phyloP scores from a whole-genome alignment of 2,797 vertebrate species.

The Ambastaia sidthimunki region DNA sequence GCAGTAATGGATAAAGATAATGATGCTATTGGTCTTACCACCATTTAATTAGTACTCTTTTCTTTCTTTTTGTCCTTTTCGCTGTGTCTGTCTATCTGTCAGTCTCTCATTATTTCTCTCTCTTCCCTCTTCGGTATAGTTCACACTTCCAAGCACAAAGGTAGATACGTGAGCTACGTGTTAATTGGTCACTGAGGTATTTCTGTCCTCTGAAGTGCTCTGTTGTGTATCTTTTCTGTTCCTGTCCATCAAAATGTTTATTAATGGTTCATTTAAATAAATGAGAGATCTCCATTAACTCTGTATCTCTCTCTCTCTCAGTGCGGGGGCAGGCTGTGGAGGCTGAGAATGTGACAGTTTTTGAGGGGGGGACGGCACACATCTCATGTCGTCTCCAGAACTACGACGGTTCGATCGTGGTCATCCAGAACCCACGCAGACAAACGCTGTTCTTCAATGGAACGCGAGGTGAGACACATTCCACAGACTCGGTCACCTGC shows the following conservation, averaged over 20 bases:
- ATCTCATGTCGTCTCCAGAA: constrained; percentile 92
- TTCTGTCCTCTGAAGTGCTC: constrained; percentile 11
- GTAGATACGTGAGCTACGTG: constrained; percentile 35
- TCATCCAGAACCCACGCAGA: constrained; percentile 92
- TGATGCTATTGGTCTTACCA: constrained; percentile 42
- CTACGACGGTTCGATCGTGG: constrained; percentile 92
- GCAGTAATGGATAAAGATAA: constrained; percentile 47
- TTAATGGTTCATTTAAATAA: constrained; percentile 6
- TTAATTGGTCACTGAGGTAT: constrained; percentile 48
- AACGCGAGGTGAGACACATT: constrained; percentile 79
- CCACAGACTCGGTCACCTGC: not conserved
- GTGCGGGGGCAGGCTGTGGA: constrained; percentile 87
- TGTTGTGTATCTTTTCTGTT: constrained; percentile 4
- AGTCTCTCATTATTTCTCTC: constrained; percentile 59
- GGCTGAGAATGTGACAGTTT: constrained; percentile 91
- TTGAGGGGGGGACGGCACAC: constrained; percentile 89
- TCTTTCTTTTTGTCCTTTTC: constrained; percentile 60
- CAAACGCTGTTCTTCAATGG: constrained; percentile 96
- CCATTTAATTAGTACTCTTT: constrained; percentile 52
- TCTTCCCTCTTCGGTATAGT: constrained; percentile 29
- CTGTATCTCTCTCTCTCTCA: constrained; percentile 48
- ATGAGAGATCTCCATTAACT: constrained; percentile 44
- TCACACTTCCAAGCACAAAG: constrained; percentile 42
- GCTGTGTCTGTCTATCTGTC: constrained; percentile 67
- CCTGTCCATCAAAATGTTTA: constrained; percentile 29